Evolutionary conservation across 2,888 invertebrate species (phyloP), one percentile per base, ranked within the genome.

Genomic region (Melanargia galathea): DNA sequence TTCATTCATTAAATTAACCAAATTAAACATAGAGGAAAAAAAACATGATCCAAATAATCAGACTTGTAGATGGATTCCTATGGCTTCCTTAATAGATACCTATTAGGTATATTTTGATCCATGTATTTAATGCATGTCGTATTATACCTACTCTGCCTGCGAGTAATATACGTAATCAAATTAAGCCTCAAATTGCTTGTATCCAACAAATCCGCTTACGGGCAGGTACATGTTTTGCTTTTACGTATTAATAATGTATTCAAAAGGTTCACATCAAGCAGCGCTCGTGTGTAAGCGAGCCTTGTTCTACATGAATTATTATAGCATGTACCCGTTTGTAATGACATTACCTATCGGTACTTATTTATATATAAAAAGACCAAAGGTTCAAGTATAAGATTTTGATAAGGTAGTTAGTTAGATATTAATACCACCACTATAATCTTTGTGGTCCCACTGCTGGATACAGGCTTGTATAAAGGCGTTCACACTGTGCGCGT

Each of bases 121-220:
- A 3, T 11, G 18, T 10, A 13, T 46, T 46, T 22, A 24, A 24
- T 24, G 46, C 46, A 48, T 48, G 24, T 48, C 46, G 46, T 24
- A n/a, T 48, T 24, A 48, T 45, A 45, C 10, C 1, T 48, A 8
- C 43, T 43, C 16, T 43, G 26, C 43, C 4, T 55, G n/a, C n/a
- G 3, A 30, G 6, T 38, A 13, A 40, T 40, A 46, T 22, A 22
- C 16, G 16, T 55, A 43, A 55, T 55, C 40, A 43, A 16, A 55
- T 55, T 43, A 43, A 55, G 26, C 26, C 24, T 26, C 43, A 40
- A 55, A 55, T 55, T 43, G 43, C 43, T 43, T 55, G 55, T 55
- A 52, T 33, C 52, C 16, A 16, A 43, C 40, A 55, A 43, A 55
- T 55, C 55, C 55, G 55, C 55, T 55, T 55, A 55, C 18, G 40